Conservation (phyloP, 2,113 vertebrate genomes). For the Marmota flaviventris region DNA sequence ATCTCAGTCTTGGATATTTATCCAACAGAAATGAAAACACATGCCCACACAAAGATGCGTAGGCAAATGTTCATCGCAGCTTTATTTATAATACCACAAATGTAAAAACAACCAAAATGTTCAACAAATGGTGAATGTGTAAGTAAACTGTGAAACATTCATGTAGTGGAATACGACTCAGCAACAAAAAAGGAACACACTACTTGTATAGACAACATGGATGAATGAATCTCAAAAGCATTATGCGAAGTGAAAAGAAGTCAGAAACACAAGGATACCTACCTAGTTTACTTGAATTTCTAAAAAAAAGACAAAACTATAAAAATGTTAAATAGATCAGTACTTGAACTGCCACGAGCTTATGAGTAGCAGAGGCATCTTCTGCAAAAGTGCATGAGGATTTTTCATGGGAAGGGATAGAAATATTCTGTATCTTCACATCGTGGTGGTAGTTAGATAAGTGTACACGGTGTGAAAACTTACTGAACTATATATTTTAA, state of each 20-base stretch:
- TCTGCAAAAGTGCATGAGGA: conserved; percentile 14
- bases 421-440: neutral
- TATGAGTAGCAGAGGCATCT: neutral
- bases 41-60: conserved; percentile 69
- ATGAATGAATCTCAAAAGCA: neutral
- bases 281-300: neutral
- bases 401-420: neutral
- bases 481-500: neutral
- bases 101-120: conserved; percentile 69
- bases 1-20: conserved; percentile 70
- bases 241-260: conserved; percentile 14
- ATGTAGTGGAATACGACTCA: conserved; percentile 28
- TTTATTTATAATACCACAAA: conserved; percentile 75
- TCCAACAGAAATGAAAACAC: conserved; percentile 75
- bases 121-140: conserved; percentile 59
- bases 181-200: conserved; percentile 29
- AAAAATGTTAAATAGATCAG: conserved; percentile 3
- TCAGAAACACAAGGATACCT: neutral
- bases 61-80: conserved; percentile 69
- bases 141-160: conserved; percentile 59
- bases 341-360: neutral
- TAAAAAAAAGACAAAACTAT: conserved; percentile 27
- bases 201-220: neutral
- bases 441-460: neutral
- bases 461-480: neutral